Conservation (phyloP, 2,113 vertebrate species). For the Peromyscus maniculatus region DNA sequence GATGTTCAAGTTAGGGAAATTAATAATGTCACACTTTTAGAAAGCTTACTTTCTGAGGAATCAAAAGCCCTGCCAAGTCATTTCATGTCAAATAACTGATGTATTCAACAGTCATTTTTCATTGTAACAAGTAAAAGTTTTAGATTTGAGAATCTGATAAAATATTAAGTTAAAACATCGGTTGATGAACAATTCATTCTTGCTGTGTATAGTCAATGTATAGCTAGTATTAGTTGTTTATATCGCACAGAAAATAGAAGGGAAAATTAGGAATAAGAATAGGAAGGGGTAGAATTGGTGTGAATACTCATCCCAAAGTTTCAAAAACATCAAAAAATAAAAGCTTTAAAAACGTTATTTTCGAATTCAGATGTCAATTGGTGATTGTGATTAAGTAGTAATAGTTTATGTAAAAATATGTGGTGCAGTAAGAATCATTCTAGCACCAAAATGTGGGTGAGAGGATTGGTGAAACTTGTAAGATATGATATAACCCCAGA, state of each 20-base stretch:
- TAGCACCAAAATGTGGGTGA: accelerated
- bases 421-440: neutral
- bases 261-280: neutral
- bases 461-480: neutral
- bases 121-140: neutral
- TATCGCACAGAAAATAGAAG: neutral
- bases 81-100: constrained; percentile 37
- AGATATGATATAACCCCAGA: neutral
- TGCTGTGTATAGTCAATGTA: neutral
- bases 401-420: neutral
- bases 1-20: constrained; percentile 23
- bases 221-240: neutral
- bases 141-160: constrained; percentile 1
- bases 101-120: neutral
- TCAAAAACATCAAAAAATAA: neutral
- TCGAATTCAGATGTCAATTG: neutral
- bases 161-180: neutral
- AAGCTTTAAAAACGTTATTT: neutral
- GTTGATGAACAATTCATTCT: neutral
- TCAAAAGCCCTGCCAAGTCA: constrained; percentile 42
- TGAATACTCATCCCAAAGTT: neutral
- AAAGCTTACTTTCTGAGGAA: constrained; percentile 14
- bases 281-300: accelerated
- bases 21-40: constrained; percentile 47
- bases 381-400: neutral